These are phyloP conservation scores for Elmis aenea DNA, from an alignment of 2,888 invertebrate species.

Conservation along the genomic window DNA sequence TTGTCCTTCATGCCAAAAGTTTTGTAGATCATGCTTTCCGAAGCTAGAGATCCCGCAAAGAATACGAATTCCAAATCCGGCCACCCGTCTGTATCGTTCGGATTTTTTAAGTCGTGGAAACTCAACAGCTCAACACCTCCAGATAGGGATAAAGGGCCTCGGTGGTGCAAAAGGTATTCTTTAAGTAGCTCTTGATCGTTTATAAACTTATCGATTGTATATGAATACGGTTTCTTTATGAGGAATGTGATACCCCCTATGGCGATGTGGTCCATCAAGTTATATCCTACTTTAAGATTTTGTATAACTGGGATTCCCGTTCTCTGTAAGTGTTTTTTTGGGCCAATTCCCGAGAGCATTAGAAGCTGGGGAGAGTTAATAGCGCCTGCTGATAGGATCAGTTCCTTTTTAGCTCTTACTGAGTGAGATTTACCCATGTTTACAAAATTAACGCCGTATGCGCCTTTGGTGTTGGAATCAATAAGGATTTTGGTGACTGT, in stretches of 20 bases:
- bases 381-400: slow-evolving; percentile 60
- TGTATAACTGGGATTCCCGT: slow-evolving; percentile 47
- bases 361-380: slow-evolving; percentile 73
- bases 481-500: slow-evolving; percentile 48
- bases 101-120: slow-evolving; percentile 58
- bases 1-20: slow-evolving; percentile 46
- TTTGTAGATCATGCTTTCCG: slow-evolving; percentile 48
- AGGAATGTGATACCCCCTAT: slow-evolving; percentile 64
- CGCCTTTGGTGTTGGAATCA: slow-evolving; percentile 42
- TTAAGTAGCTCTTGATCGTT: slow-evolving; percentile 31
- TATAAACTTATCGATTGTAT: slow-evolving; percentile 38
- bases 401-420: slow-evolving; percentile 51
- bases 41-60: slow-evolving; percentile 57
- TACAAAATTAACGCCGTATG: slow-evolving; percentile 48
- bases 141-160: slow-evolving; percentile 50
- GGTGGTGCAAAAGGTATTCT: slow-evolving; percentile 40
- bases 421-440: slow-evolving; percentile 32
- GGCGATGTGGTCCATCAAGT: slow-evolving; percentile 55
- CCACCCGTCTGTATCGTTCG: slow-evolving; percentile 54
- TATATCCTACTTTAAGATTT: slow-evolving; percentile 51
- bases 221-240: slow-evolving; percentile 49
- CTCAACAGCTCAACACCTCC: slow-evolving; percentile 65
- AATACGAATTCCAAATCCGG: slow-evolving; percentile 65
- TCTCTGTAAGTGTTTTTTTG: slow-evolving; percentile 43
- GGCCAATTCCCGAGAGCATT: slow-evolving; percentile 63